Evolutionary conservation across 1,140 invertebrate genomes (phyloP), one percentile per base, ranked within the genome.

Genomic region (Dendroctonus valens): DNA sequence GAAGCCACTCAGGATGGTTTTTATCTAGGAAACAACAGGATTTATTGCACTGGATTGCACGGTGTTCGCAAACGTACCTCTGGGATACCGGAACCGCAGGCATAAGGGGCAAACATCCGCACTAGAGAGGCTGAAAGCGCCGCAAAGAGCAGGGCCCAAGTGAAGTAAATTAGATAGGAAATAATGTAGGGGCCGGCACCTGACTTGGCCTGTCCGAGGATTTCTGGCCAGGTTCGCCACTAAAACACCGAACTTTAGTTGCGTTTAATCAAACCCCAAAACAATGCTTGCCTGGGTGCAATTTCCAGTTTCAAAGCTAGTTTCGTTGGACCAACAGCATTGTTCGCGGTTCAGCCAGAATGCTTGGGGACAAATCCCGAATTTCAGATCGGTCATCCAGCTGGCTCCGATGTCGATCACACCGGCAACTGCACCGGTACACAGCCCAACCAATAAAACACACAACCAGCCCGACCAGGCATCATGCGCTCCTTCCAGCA

Each of bases 331-430:
- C 96, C 97, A 99, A 81, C 98, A 99, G 78, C 98, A 99, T 76
- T 99, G 97, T 78, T 99, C 97, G 69, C 92, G 86, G 80, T 99
- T 99, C 48, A 99, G 85, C 96, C 97, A 99, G 83, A 99, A 99
- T 0, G 95, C 95, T 78, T 96, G 89, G 0, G 94, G 91, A 82
- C 98, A 99, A 59, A 99, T 94, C 3, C 98, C 98, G 79, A 96
- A 97, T 81, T 98, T 98, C 0, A 99, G 83, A 82, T 99, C 97
- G 0, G 94, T 97, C 94, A 99, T 98, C 98, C 98, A 99, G 69
- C 94, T 93, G 14, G 96, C 91, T 11, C 97, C 96, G 69, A 99
- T 99, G 79, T 99, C 98, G 69, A 94, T 92, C 49, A 93, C 86
- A 69, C 91, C 91, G 12, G 91, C 91, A 7, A 92, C 88, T 50